Conservation (phyloP, 1,140 invertebrate species). For the Meloidogyne floridensis region DNA sequence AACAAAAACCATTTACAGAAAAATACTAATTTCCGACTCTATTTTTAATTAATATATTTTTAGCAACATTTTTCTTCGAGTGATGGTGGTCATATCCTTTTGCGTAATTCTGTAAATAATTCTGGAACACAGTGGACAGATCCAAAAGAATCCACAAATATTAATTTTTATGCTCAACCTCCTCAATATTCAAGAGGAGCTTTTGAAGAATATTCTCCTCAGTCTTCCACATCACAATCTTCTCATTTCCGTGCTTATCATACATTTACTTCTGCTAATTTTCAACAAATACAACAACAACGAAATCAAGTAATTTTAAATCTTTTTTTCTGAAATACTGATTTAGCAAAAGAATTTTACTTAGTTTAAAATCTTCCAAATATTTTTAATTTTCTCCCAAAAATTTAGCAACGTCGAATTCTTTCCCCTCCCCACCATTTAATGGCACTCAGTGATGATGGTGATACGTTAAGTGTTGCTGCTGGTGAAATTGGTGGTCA, state of each 20-base stretch:
- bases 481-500: slow-evolving; percentile 27
- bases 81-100: not conserved
- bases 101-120: not conserved
- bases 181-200: not conserved
- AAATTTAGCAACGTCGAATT: slow-evolving; percentile 4
- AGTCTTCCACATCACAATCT: not conserved
- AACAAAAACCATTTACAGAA: too few species aligned
- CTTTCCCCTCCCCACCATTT: slow-evolving; percentile 26
- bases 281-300: slow-evolving; percentile 16
- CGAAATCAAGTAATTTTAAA: not conserved
- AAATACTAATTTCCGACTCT: too few species aligned
- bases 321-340: too few species aligned
- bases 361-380: too few species aligned
- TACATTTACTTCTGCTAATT: slow-evolving; percentile 20
- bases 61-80: not conserved
- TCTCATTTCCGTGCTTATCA: slow-evolving; percentile 28
- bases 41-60: too few species aligned
- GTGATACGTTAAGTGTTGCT: slow-evolving; percentile 27
- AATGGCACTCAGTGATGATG: slow-evolving; percentile 31
- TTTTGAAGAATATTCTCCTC: not conserved
- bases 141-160: not conserved
- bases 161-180: not conserved
- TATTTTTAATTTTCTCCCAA: not conserved
- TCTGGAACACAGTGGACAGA: not conserved
- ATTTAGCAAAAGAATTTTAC: too few species aligned